Evolutionary conservation across 2,797 vertebrate species (phyloP), one percentile per base, ranked within the genome.

Genomic region (Sebastes taczanowskii): DNA sequence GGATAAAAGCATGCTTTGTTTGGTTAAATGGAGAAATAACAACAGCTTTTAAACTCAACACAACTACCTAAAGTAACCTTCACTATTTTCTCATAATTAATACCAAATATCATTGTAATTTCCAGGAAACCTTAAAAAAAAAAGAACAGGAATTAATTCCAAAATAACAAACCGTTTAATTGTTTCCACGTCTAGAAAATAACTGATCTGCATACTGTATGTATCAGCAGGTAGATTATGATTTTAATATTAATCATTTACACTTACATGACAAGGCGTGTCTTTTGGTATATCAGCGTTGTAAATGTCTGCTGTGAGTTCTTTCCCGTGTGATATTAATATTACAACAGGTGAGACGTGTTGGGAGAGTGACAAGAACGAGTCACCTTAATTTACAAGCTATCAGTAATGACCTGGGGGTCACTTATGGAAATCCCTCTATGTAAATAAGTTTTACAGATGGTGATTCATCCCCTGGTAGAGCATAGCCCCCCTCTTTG

Each of bases 351-450:
- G 81, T 89, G 65, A 84, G 65, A 72, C 11, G 10, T 76, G 75
- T 56, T 23, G 22, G 49, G 66, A 82, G 55, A 53, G 18, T 68
- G 18, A 71, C 64, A 55, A 68, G 78, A 78, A 74, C 5, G 29
- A 83, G 65, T 18, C 75, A 22, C 10, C 49, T 14, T 49, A 65
- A 82, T 86, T 91, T 77, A 87, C 49, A 56, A 81, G 72, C 71
- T 60, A 73, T 72, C 80, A 81, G 74, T 23, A 42, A 68, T 80
- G 79, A 86, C 88, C 82, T 55, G 58, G 62, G 80, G 86, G 23
- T 90, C 90, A 91, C 23, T 83, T 74, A 68, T 80, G 83, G 66
- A 88, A 84, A 91, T 88, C 25, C 76, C 71, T 34, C 32, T 59
- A 71, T 86, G 77, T 71, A 91, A 91, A 92, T 86, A 80, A 27